Evolutionary conservation across 2,888 invertebrate genomes (phyloP).

Genomic region (Macrophya alboannulata): DNA sequence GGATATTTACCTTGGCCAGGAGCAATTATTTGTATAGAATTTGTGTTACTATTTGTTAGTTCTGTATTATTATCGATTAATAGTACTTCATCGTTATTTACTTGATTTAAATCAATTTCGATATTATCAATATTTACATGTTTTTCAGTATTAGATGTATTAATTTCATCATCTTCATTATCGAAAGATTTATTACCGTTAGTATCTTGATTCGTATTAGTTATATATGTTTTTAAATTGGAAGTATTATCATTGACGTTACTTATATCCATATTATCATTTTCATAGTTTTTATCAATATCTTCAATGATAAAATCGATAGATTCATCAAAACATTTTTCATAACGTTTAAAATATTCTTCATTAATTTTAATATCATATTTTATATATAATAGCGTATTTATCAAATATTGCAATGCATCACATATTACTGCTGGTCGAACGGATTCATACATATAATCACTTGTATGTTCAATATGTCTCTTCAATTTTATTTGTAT

Average conservation of each 20-base stretch:
- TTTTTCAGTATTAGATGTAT: no score
- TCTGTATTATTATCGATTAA: slow-evolving; percentile 63
- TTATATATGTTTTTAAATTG: no score
- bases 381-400: slow-evolving; percentile 63
- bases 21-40: slow-evolving; percentile 63
- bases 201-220: slow-evolving; percentile 41
- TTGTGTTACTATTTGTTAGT: slow-evolving; percentile 9
- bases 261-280: no score
- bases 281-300: no score
- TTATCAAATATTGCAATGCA: slow-evolving; percentile 62
- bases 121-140: background rate
- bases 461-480: slow-evolving; percentile 64
- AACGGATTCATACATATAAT: slow-evolving; percentile 71
- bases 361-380: slow-evolving; percentile 60
- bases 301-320: slow-evolving; percentile 63
- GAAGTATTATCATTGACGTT: no score
- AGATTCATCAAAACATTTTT: slow-evolving; percentile 50
- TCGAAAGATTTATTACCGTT: background rate
- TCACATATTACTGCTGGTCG: slow-evolving; percentile 61
- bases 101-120: slow-evolving; percentile 52
- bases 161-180: background rate
- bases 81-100: slow-evolving; percentile 63
- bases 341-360: slow-evolving; percentile 60
- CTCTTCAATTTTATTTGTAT: slow-evolving; percentile 70
- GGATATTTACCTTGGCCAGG: slow-evolving; percentile 68